Evolutionary conservation across 37 sponge, comb jelly and placozoan genomes (phyloP), one percentile per base, ranked within the genome.

Genomic region (Haliclona indistincta): DNA sequence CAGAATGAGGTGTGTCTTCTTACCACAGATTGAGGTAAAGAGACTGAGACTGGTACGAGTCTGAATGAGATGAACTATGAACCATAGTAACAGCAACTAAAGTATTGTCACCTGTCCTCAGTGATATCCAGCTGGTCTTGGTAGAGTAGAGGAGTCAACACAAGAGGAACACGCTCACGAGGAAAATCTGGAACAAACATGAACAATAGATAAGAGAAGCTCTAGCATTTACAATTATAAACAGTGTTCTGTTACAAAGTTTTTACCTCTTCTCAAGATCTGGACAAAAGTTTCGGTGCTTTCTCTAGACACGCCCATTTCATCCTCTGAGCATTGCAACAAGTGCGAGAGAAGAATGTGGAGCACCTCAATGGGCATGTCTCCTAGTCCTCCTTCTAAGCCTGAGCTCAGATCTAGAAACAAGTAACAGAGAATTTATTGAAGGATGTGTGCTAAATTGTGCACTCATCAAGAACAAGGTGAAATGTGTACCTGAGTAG

Each of bases 141-240:
- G 54, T 94, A 94, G 32, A 94, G 74, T 43, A 94, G 67, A 4
- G 94, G 94, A 43, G 84, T 65, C 32, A 94, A 42, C 0, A 94
- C 91, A n/a, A 94, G 80, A 0, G 94, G 94, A 19, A 94, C 94
- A 42, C 92, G 34, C 51, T 89, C 94, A 6, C 80, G 78, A 5
- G 94, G 94, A 67, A 94, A 94, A 54, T 94, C 94, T 90, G 42
- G 39, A 20, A 63, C 34, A 15, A 63, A 40, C 17, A 63, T 38
- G 28, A 33, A n/a, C n/a, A n/a, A n/a, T n/a, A n/a, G n/a, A n/a
- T n/a, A n/a, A n/a, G n/a, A n/a, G n/a, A n/a, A n/a, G n/a, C n/a
- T n/a, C 15, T 17, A 17, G 51, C 15, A 47, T 47, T 17, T 58
- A 58, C 25, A 58, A 58, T 58, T 58, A 20, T 25, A 20, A 6